These are phyloP conservation scores for Helarctos malayanus DNA, from an alignment of 2,797 vertebrate species.

Conservation along the genomic window DNA sequence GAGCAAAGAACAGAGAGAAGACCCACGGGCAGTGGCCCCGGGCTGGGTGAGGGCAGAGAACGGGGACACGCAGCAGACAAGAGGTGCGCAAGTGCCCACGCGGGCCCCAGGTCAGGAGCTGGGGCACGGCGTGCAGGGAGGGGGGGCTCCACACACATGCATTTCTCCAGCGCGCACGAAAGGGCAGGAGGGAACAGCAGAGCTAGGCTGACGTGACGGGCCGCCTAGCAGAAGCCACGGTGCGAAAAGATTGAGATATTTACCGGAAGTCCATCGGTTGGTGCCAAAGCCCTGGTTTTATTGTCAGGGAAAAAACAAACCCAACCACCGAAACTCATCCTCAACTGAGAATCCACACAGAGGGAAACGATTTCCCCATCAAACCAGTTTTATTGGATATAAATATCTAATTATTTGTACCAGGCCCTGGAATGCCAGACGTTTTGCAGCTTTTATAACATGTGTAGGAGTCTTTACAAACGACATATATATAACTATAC, in stretches of 20 bases:
- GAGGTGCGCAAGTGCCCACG: not conserved
- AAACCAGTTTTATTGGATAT: slow-evolving; percentile 90
- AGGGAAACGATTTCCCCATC: slow-evolving; percentile 87
- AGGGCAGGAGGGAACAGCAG: slow-evolving; percentile 58
- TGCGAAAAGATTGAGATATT: slow-evolving; percentile 85
- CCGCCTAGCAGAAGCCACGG: slow-evolving; percentile 75
- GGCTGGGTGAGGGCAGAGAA: not conserved
- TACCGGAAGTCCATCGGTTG: slow-evolving; percentile 79
- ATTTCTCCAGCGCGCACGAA: not conserved
- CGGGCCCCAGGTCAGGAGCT: not conserved
- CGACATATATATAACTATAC: not conserved
- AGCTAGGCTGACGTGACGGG: slow-evolving; percentile 79
- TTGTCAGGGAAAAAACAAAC: slow-evolving; percentile 84
- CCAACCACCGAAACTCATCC: slow-evolving; percentile 86
- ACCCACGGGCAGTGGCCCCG: accelerated
- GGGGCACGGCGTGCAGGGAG: accelerated
- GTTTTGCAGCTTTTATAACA: slow-evolving; percentile 85
- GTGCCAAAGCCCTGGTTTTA: slow-evolving; percentile 87
- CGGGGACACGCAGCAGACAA: accelerated
- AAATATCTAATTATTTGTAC: slow-evolving; percentile 89
- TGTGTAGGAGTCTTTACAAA: slow-evolving; percentile 87
- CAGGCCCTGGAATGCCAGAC: slow-evolving; percentile 84
- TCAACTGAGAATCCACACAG: slow-evolving; percentile 83
- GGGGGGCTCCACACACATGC: not conserved
- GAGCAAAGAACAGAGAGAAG: not conserved